phyloP scores from a whole-genome alignment of 1,140 invertebrate genomes.

The Drosophila ambigua region DNA sequence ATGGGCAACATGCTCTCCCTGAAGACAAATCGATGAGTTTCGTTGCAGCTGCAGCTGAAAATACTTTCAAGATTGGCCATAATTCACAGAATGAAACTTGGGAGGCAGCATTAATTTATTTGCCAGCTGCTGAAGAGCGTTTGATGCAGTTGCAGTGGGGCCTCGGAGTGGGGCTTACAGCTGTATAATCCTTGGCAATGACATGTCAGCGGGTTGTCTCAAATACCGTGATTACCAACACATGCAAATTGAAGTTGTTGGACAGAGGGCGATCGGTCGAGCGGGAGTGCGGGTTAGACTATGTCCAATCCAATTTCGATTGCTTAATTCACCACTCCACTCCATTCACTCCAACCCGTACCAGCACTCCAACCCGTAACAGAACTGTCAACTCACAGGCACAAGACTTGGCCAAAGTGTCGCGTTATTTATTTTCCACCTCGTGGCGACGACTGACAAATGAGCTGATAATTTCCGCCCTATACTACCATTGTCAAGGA shows the following conservation, averaged over 20 bases:
- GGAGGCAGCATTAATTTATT: too few species aligned
- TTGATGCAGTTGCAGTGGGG: too few species aligned
- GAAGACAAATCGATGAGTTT: conserved; percentile 6
- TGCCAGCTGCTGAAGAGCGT: too few species aligned
- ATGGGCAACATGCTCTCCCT: conserved; percentile 23
- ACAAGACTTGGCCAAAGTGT: conserved; percentile 45
- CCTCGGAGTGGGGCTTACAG: background rate
- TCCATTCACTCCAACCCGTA: too few species aligned
- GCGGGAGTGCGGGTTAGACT: conserved; percentile 2
- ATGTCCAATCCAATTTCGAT: conserved; percentile 64
- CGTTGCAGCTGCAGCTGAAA: too few species aligned
- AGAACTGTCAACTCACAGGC: conserved; percentile 50
- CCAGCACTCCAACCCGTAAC: conserved; percentile 30
- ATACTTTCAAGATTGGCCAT: too few species aligned
- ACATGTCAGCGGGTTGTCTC: conserved; percentile 45
- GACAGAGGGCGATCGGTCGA: conserved; percentile 2
- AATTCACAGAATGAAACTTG: too few species aligned
- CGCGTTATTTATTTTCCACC: conserved; percentile 62
- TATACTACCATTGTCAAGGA: too few species aligned
- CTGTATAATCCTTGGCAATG: conserved; percentile 35
- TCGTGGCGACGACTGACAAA: conserved; percentile 50
- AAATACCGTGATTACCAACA: conserved; percentile 45
- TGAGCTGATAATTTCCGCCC: too few species aligned
- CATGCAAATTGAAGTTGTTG: conserved; percentile 48
- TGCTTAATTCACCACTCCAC: too few species aligned